These are phyloP conservation scores for Gambusia holbrooki DNA, from an alignment of 2,113 vertebrate species.

Conservation along the genomic window DNA sequence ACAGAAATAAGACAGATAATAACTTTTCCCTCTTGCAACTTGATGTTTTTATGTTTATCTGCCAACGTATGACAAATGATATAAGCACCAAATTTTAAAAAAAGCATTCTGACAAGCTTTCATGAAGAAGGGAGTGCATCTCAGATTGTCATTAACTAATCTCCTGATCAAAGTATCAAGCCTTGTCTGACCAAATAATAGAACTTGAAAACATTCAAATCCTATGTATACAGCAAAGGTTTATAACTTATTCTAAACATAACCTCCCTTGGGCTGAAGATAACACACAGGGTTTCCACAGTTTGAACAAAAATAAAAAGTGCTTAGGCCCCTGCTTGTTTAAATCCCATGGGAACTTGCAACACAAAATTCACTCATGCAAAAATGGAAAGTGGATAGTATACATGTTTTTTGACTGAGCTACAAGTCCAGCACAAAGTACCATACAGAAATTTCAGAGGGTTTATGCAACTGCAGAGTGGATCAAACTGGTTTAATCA, in stretches of 20 bases:
- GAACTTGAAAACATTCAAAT: slow-evolving; percentile 37
- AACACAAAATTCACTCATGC: slow-evolving; percentile 18
- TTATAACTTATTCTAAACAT: slow-evolving; percentile 33
- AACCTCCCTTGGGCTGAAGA: neutral
- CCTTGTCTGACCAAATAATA: slow-evolving; percentile 50
- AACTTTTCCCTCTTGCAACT: no score
- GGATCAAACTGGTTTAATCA: slow-evolving; percentile 10
- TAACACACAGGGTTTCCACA: slow-evolving; percentile 2
- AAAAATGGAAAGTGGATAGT: slow-evolving; percentile 26
- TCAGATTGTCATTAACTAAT: slow-evolving; percentile 35
- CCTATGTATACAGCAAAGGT: slow-evolving; percentile 18
- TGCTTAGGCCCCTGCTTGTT: slow-evolving; percentile 33
- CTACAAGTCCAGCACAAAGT: slow-evolving; percentile 4
- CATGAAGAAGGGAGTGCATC: slow-evolving; percentile 10
- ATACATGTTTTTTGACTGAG: neutral
- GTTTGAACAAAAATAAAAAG: slow-evolving; percentile 26
- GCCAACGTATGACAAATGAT: no score
- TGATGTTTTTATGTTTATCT: no score
- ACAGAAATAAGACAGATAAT: neutral
- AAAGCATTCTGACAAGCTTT: neutral
- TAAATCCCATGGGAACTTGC: slow-evolving; percentile 12
- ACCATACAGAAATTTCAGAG: neutral
- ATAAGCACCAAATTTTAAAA: neutral
- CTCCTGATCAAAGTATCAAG: slow-evolving; percentile 55
- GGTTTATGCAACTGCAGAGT: neutral